phyloP scores from a whole-genome alignment of 2,113 vertebrate genomes.

The Saccopteryx bilineata region DNA sequence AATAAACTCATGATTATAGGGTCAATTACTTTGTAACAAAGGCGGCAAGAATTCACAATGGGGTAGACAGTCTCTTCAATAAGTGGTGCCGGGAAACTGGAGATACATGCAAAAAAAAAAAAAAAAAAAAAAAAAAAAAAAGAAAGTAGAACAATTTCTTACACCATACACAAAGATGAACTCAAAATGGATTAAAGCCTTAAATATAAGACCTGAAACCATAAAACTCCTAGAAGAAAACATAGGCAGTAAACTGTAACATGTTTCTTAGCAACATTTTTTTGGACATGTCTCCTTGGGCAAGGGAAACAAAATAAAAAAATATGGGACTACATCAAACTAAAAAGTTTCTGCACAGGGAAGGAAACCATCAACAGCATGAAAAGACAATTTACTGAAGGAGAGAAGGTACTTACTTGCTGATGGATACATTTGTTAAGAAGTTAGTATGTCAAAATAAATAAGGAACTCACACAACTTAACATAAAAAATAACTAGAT shows the following conservation, averaged over 20 bases:
- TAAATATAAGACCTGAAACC: background rate
- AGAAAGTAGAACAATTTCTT: background rate
- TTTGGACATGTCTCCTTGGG: background rate
- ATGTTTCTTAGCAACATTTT: background rate
- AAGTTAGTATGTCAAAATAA: background rate
- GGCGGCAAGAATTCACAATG: background rate
- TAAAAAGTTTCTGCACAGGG: background rate
- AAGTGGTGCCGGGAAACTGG: background rate
- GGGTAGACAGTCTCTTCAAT: background rate
- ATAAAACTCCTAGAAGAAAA: background rate
- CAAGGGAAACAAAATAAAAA: background rate
- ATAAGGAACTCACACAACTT: background rate
- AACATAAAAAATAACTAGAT: background rate
- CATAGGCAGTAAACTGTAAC: background rate
- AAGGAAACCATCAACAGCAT: background rate
- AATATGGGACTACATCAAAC: background rate
- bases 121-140: background rate
- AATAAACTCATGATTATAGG: background rate
- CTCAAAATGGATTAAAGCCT: background rate
- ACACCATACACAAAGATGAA: background rate
- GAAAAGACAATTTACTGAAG: background rate
- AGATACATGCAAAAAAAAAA: background rate
- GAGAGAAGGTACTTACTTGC: background rate
- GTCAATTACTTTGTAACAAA: background rate
- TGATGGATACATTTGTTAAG: background rate